Base-by-base conservation (phyloP, 2,113 vertebrate genomes). In the Halichoerus grypus region DNA sequence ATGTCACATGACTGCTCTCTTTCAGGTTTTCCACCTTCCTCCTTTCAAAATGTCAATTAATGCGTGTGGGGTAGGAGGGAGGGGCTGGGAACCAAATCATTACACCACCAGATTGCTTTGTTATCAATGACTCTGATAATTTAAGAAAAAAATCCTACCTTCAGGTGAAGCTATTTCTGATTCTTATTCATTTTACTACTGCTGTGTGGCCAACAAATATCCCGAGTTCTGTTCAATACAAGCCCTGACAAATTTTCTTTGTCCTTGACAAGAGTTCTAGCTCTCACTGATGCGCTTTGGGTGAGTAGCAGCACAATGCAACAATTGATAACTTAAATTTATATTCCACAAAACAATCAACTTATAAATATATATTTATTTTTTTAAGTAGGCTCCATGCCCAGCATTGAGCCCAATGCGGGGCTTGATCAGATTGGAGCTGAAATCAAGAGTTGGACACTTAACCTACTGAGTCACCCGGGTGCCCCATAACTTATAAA, bases 1-100 rank as follows among this genome's bases (percentile, higher is more conserved):
- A 94, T 91, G 61, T 97, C 96, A 65, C 69, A 67, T 63, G 51
- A 94, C 97, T 97, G 96, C 86, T 97, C 91, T 96, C 86, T 96
- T 93, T 91, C 33, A 77, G 86, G 36, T 61, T 80, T 98, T 98
- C 69, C 14, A 51, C 55, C 83, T 74, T 91, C 39, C 88, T 96
- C 89, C 80, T 97, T 98, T 88, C 84, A 97, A 98, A 95, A 91
- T 59, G 91, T n/a, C 69, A 77, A 42, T 33, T 96, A 86, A 82
- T 97, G 77, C 67, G 77, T 36, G 15, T 91, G 18, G 15, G 12
- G 49, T n/a, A 2, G 16, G 10, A 59, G 33, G 31, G 21, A 77
- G 39, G n/a, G 63, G 4, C 39, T 49, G 11, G 77, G 96, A 90
- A 88, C 28, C 26, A 94, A 51, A 92, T 57, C n/a, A 90, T 65